Base-by-base conservation (phyloP, 2,888 invertebrate genomes). In the Lochmaea crataegi region DNA sequence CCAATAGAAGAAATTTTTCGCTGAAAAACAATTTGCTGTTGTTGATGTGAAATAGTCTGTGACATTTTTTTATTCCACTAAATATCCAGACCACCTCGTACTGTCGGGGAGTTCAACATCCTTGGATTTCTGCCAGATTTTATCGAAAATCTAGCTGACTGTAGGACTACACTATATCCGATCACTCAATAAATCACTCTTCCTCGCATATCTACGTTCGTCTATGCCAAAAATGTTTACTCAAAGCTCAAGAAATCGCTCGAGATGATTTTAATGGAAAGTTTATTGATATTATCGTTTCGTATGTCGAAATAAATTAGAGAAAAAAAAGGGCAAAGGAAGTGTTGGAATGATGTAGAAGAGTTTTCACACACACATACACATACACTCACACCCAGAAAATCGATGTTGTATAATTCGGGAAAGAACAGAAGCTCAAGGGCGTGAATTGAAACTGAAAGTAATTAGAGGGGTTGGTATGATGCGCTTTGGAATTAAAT, bases 221-320 rank as follows among this genome's bases (percentile, higher is more conserved):
- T 45, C 4, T 45, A 14, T 45, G 12, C 14, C 45, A 45, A 45
- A 45, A 45, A 56, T 60, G 58, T 58, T 26, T 26, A 58, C 26
- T 26, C 5, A 58, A 58, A 58, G 26, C 58, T 58, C 32, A 26
- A 58, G 58, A 58, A 58, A 58, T 60, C 32, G 60, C 38, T 60
- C 16, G 16, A 38, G 32, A 60, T 26, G 16, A 38, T 60, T 38
- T 60, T 38, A 60, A 60, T 60, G 32, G 60, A 38, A n/a, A 7
- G 60, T 60, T 60, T 38, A 60, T 60, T 38, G 38, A 60, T 60
- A 60, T 18, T 53, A 18, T 53, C 18, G 53, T 48, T n/a, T n/a
- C 12, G n/a, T 48, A n/a, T 14, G 7, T n/a, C n/a, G 6, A n/a
- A n/a, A 48, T 7, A 48, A n/a, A n/a, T 10, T 53, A 10, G 45